A percentile compares a stretch with the other conserved stretches of the same genome.
Evolutionary conservation across 2,797 vertebrate genomes (phyloP).

Genomic region (Peromyscus eremicus): DNA sequence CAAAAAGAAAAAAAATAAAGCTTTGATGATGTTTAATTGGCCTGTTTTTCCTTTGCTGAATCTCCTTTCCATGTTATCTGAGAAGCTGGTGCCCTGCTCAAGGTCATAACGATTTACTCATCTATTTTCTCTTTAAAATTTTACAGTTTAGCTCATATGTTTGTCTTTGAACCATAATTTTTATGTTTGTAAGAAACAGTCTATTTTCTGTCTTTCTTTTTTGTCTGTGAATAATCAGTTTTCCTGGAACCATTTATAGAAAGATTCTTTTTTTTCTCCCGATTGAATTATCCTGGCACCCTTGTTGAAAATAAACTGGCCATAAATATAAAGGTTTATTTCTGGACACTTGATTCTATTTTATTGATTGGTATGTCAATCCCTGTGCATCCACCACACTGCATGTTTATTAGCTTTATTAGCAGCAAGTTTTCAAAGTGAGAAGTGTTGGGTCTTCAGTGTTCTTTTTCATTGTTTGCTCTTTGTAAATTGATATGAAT

Average conservation of each 20-base stretch:
- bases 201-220: not conserved
- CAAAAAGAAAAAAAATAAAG: not conserved
- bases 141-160: not conserved
- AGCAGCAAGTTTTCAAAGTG: not conserved
- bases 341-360: not conserved
- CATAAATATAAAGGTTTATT: slow-evolving; percentile 1
- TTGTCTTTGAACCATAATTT: slow-evolving; percentile 21
- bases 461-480: not conserved
- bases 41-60: not conserved
- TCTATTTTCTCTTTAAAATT: slow-evolving; percentile 27
- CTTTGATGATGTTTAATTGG: slow-evolving; percentile 25
- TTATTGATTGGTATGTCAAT: not conserved
- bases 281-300: not conserved
- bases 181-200: not conserved
- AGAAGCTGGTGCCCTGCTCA: slow-evolving; percentile 7
- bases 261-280: not conserved
- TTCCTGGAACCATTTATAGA: slow-evolving; percentile 7
- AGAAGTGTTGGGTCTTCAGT: not conserved
- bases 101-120: not conserved
- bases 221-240: not conserved
- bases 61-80: not conserved
- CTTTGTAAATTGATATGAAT: not conserved
- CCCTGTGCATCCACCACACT: not conserved
- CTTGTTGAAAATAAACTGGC: not conserved
- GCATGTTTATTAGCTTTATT: not conserved